These are phyloP conservation scores for Notiomystis cincta DNA, from an alignment of 2,113 vertebrate species.

Conservation along the genomic window DNA sequence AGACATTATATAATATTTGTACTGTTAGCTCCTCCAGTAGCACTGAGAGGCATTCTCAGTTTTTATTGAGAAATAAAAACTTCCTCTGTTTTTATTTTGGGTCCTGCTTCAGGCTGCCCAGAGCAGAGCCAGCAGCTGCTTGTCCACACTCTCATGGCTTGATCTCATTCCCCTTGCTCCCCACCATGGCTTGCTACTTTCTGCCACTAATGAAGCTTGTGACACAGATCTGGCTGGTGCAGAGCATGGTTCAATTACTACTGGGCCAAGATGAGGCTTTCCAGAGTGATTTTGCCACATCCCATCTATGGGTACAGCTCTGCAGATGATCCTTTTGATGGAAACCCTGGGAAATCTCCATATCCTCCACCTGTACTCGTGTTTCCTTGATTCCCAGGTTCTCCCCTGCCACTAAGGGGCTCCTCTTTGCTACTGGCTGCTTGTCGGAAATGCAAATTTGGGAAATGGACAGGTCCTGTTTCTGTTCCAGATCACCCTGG, in stretches of 20 bases:
- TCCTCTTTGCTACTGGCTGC: background rate
- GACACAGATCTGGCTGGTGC: background rate
- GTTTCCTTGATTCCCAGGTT: background rate
- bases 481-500: background rate
- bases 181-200: background rate
- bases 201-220: background rate
- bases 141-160: fast-evolving
- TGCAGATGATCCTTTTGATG: background rate
- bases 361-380: background rate
- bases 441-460: background rate
- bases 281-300: background rate
- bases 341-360: background rate
- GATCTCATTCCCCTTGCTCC: background rate
- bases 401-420: too few relatives aligned
- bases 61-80: too few relatives aligned
- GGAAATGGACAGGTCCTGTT: background rate
- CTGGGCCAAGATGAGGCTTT: background rate
- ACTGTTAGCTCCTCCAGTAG: background rate
- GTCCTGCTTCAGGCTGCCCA: background rate
- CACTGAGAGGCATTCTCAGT: background rate
- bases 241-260: background rate
- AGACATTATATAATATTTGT: background rate
- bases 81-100: background rate
- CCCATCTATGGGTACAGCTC: background rate
- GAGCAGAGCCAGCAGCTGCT: background rate